Evolutionary conservation across 1,140 invertebrate species (phyloP).

Genomic region (Caenorhabditis remanei): DNA sequence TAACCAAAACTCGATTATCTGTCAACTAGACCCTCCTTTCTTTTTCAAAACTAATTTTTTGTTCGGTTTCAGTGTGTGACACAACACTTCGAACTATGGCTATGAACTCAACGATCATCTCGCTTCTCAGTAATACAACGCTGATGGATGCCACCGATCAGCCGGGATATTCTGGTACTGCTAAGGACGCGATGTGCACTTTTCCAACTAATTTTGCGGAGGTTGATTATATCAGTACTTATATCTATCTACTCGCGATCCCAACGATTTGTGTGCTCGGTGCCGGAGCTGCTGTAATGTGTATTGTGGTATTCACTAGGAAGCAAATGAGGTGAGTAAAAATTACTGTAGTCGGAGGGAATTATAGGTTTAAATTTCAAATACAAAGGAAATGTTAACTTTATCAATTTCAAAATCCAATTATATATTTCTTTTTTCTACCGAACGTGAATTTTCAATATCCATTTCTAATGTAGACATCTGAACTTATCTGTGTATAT

Average conservation of each 20-base stretch:
- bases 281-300: conserved; percentile 68
- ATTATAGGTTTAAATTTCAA: too few species aligned
- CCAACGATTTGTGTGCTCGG: conserved; percentile 61
- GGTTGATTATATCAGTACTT: conserved; percentile 29
- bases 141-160: not conserved
- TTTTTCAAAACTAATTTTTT: conserved; percentile 20
- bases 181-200: not conserved
- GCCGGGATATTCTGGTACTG: not conserved
- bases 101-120: conserved; percentile 25
- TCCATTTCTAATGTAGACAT: not conserved
- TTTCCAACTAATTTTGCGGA: conserved; percentile 25
- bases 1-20: conserved; percentile 52
- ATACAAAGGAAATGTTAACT: too few species aligned
- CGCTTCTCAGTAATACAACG: not conserved
- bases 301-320: conserved; percentile 73
- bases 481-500: not conserved
- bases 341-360: not conserved
- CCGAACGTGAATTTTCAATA: too few species aligned
- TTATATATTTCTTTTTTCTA: too few species aligned
- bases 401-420: too few species aligned
- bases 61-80: conserved; percentile 23
- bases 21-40: not conserved
- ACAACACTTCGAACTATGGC: conserved; percentile 47
- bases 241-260: conserved; percentile 48
- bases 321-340: conserved; percentile 71